Evolutionary conservation across 2,888 invertebrate genomes (phyloP).

Genomic region (Acleris cristana): DNA sequence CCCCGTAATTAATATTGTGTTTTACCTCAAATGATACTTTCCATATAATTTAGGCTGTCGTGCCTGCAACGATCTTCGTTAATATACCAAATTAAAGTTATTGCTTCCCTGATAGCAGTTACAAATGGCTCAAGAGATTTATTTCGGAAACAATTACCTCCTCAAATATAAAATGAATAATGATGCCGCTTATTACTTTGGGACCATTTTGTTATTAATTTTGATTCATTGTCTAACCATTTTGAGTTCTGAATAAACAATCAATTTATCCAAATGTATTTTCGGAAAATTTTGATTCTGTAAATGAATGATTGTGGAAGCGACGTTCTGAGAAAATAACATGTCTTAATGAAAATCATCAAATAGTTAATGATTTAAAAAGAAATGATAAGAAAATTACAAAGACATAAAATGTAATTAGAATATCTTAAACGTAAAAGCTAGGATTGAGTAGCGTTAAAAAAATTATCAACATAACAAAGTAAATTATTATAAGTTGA

Average conservation of each 20-base stretch:
- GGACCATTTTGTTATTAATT: constrained; percentile 16
- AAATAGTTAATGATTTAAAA: too few species aligned
- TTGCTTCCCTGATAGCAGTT: constrained; percentile 16
- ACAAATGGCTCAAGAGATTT: constrained; percentile 26
- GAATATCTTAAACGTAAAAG: too few species aligned
- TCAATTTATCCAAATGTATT: not conserved
- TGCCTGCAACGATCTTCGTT: constrained; percentile 8
- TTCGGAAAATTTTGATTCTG: not conserved
- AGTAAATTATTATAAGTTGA: too few species aligned
- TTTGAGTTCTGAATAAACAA: not conserved
- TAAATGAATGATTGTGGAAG: not conserved
- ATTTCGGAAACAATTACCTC: constrained; percentile 26
- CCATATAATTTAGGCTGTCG: constrained; percentile 13
- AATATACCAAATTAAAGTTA: constrained; percentile 21
- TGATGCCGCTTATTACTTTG: constrained; percentile 29
- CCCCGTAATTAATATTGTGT: constrained; percentile 1
- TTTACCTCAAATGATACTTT: constrained; percentile 5
- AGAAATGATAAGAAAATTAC: too few species aligned
- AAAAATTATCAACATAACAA: too few species aligned
- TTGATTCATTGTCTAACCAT: not conserved
- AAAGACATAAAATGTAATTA: too few species aligned
- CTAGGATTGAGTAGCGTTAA: too few species aligned
- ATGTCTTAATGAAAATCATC: too few species aligned
- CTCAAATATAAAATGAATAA: constrained; percentile 32
- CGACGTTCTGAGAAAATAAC: too few species aligned